phyloP scores from a whole-genome alignment of 2,797 vertebrate genomes.

The Channa striata region DNA sequence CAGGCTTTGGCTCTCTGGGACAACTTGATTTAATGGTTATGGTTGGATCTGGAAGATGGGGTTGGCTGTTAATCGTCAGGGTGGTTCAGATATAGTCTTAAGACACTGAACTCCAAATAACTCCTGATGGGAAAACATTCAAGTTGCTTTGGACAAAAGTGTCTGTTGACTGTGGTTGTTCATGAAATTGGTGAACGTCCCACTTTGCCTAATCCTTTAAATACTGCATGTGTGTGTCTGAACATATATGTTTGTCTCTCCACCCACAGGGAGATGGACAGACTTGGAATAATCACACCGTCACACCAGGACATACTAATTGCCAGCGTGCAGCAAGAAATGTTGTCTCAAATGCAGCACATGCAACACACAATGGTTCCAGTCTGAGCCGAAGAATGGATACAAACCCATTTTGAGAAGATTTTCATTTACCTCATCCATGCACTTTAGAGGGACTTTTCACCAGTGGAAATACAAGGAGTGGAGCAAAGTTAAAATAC shows the following conservation, averaged over 20 bases:
- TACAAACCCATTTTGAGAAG: conserved; percentile 82
- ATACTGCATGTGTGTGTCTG: conserved; percentile 17
- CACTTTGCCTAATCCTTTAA: conserved; percentile 4
- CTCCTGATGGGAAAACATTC: not conserved
- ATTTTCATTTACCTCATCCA: conserved; percentile 98
- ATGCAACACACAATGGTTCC: conserved; percentile 99
- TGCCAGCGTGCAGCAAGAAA: conserved; percentile 92
- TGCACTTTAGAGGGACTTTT: conserved; percentile 95
- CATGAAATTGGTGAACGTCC: not conserved
- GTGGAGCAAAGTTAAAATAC: conserved; percentile 30
- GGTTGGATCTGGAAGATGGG: conserved; percentile 20
- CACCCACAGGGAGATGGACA: conserved; percentile 91
- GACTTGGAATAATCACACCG: conserved; percentile 92
- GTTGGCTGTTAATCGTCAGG: conserved; percentile 24
- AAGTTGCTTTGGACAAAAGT: not conserved
- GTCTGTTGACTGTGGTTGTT: not conserved
- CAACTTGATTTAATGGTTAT: conserved; percentile 18
- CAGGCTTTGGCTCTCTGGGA: conserved; percentile 15
- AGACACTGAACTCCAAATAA: conserved; percentile 23
- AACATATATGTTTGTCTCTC: conserved; percentile 50
- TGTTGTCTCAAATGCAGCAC: conserved; percentile 98
- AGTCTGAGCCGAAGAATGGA: conserved; percentile 88
- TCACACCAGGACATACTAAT: conserved; percentile 96
- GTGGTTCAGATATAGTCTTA: conserved; percentile 1
- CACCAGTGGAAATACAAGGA: conserved; percentile 59